Conservation (phyloP, 2,113 vertebrate genomes). For the Ptilorrhoa leucosticta region DNA sequence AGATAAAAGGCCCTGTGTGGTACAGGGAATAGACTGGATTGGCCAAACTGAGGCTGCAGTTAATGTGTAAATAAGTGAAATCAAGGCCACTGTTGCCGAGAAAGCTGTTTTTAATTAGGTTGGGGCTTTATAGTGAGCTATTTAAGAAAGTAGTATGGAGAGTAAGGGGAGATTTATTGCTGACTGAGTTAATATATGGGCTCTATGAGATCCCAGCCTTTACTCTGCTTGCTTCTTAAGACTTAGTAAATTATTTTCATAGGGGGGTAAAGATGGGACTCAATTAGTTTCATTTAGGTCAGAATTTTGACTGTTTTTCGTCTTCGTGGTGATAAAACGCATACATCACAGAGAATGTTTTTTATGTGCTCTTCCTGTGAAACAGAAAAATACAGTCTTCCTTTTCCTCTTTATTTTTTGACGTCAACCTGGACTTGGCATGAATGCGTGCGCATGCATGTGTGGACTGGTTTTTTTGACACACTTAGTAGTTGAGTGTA, state of each 20-base stretch:
- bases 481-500: background rate
- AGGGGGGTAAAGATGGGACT: conserved; percentile 18
- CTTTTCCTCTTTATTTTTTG: background rate
- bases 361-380: background rate
- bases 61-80: conserved; percentile 89
- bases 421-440: background rate
- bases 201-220: conserved; percentile 44
- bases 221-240: conserved; percentile 43
- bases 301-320: conserved; percentile 7
- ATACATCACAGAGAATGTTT: background rate
- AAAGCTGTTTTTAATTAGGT: conserved; percentile 83
- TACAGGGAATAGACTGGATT: conserved; percentile 75
- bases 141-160: conserved; percentile 67
- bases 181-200: conserved; percentile 50
- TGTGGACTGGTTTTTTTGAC: background rate
- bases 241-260: conserved; percentile 62
- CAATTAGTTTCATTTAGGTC: conserved; percentile 62
- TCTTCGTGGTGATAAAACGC: background rate
- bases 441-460: background rate
- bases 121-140: conserved; percentile 73
- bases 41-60: conserved; percentile 76
- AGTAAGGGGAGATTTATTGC: conserved; percentile 67
- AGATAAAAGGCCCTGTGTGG: conserved; percentile 81
- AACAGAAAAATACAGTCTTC: background rate
- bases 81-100: conserved; percentile 77